Evolutionary conservation across 2,797 vertebrate species (phyloP).

Genomic region (Pampus argenteus): DNA sequence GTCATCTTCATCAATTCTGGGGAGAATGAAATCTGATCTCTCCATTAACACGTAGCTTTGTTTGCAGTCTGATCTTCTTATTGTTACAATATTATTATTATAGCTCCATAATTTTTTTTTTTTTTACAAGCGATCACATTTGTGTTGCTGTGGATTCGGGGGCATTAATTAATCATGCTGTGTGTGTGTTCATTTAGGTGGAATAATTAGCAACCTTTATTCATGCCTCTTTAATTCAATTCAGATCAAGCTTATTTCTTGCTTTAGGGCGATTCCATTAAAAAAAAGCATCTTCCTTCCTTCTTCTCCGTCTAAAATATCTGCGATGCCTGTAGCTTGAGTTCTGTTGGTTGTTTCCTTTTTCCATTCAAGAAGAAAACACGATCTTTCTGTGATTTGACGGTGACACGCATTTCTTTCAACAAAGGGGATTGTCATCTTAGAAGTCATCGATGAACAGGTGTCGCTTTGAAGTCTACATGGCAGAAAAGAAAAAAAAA

Average conservation of each 20-base stretch:
- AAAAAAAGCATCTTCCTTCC: neutral
- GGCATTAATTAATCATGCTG: neutral
- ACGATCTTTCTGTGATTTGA: too few species aligned
- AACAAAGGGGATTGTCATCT: neutral
- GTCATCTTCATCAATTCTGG: neutral
- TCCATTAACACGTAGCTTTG: constrained; percentile 4
- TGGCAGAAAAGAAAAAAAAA: too few species aligned
- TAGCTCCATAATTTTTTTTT: constrained; percentile 16
- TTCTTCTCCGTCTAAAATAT: neutral
- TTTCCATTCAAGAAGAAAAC: neutral
- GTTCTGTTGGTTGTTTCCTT: constrained; percentile 22
- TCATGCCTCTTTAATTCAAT: constrained; percentile 10
- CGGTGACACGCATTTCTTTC: neutral
- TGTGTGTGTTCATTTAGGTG: neutral
- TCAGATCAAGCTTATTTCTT: neutral
- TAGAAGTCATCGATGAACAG: neutral
- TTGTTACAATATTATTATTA: neutral
- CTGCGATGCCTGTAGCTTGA: neutral
- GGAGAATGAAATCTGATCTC: neutral
- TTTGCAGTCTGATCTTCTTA: constrained; percentile 1
- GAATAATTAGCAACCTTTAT: constrained; percentile 6
- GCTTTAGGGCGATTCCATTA: constrained; percentile 1
- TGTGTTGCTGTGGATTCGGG: neutral
- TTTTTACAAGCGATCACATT: neutral
- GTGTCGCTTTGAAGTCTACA: constrained; percentile 15